phyloP scores from a whole-genome alignment of 2,113 vertebrate species.

The Isichthys henryi region DNA sequence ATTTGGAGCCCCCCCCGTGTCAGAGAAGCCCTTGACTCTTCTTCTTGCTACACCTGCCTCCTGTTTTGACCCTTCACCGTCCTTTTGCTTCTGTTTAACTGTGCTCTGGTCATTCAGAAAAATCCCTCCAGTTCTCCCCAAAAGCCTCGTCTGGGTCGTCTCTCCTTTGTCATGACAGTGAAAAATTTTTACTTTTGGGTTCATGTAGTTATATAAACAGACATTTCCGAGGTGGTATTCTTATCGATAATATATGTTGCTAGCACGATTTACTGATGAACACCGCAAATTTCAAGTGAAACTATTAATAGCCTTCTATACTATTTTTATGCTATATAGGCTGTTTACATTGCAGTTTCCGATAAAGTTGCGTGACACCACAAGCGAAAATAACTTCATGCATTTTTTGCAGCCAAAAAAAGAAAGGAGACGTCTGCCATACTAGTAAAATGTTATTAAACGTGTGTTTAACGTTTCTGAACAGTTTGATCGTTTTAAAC shows the following conservation, averaged over 20 bases:
- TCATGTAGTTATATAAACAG: too few species aligned
- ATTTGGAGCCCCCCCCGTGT: too few species aligned
- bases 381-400: not conserved
- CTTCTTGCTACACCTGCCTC: too few species aligned
- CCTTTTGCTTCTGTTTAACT: too few species aligned
- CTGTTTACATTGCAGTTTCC: not conserved
- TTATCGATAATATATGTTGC: not conserved
- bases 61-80: too few species aligned
- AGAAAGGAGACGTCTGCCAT: not conserved
- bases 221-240: not conserved
- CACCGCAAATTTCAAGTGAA: not conserved
- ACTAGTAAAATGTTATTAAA: not conserved
- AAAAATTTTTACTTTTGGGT: too few species aligned
- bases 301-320: not conserved
- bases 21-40: too few species aligned
- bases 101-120: too few species aligned
- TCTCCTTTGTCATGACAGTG: too few species aligned
- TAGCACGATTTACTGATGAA: not conserved
- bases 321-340: not conserved
- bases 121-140: too few species aligned
- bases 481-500: not conserved
- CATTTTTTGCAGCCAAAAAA: not conserved
- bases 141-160: too few species aligned
- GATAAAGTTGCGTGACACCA: not conserved
- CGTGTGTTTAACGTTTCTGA: not conserved